Evolutionary conservation across 2,797 vertebrate species (phyloP), one percentile per base, ranked within the genome.

Genomic region (Odontamblyopus lacepedii): DNA sequence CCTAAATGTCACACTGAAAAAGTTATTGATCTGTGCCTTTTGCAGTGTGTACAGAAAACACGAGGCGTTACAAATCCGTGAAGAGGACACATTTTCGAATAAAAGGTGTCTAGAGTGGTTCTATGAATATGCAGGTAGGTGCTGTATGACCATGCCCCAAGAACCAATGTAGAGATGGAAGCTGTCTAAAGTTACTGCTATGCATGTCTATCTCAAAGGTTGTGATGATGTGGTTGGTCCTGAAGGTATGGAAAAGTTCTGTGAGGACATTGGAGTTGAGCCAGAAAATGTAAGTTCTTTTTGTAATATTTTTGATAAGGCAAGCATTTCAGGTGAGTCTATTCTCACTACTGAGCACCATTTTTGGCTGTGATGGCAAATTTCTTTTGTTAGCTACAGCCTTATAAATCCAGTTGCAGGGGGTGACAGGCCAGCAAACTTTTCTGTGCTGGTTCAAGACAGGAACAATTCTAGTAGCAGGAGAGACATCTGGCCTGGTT

Each of bases 211-310:
- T 86, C 1, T 50, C 70, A 85, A 82, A 99, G 98, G 96, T 62
- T 95, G 96, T 55, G 98, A 99, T 74, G 97, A 99, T 48, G 91
- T 98, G 75, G 96, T 99, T 78, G 97, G 98, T 77, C 98, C 98
- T 59, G 97, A 99, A 88, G 98, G 98, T 73, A 99, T 99, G 97
- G 98, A 99, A 92, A 99, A 99, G 84, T 99, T 99, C 89, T 99
- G 98, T 92, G 98, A 99, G 92, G 98, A 99, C 88, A 99, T 99
- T 76, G 97, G 98, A 81, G 98, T 99, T 41, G 98, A 99, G 90
- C 98, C 98, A 70, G 98, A 99, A 93, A 99, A 99, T 76, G 98
- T 98, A 93, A 94, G 95, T 32, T 29, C 12, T 4, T 71, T 63
- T 67, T 68, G 32, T 7, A 26, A 13, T 55, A 7, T 44, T 48